Evolutionary conservation across 1,140 invertebrate genomes (phyloP).

Genomic region (Medauroidea extradentata): DNA sequence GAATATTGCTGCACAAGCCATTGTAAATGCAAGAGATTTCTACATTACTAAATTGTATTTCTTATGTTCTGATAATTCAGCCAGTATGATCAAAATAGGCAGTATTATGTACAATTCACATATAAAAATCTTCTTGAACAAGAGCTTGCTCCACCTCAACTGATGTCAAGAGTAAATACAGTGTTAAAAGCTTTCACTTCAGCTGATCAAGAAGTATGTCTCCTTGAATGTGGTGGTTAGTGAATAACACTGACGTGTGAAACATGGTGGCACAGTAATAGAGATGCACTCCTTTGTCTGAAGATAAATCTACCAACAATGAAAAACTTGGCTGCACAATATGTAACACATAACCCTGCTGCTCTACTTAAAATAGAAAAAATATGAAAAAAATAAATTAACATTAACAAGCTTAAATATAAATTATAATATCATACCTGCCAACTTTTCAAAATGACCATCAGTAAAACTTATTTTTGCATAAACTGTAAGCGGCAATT

Average conservation of each 20-base stretch:
- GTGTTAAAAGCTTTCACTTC: slow-evolving; percentile 3
- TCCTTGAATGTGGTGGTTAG: not conserved
- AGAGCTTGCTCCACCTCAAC: not conserved
- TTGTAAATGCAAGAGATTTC: not conserved
- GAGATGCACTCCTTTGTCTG: no score
- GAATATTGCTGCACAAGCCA: not conserved
- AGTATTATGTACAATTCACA: not conserved
- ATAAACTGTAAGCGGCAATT: no score
- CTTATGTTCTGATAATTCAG: no score
- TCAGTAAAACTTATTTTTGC: no score
- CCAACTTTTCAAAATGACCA: no score
- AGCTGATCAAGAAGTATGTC: not conserved
- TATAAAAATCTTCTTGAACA: slow-evolving; percentile 1
- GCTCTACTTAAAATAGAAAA: no score
- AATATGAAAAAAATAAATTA: no score
- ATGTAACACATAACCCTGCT: not conserved
- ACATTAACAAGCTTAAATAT: no score
- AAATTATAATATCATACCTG: no score
- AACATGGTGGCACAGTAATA: no score
- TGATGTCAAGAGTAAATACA: not conserved
- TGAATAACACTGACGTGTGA: not conserved
- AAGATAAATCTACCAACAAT: no score
- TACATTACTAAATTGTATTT: not conserved
- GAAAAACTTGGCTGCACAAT: not conserved
- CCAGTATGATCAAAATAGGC: no score